phyloP scores from a whole-genome alignment of 1,140 invertebrate genomes.

The Leptopilina boulardi region DNA sequence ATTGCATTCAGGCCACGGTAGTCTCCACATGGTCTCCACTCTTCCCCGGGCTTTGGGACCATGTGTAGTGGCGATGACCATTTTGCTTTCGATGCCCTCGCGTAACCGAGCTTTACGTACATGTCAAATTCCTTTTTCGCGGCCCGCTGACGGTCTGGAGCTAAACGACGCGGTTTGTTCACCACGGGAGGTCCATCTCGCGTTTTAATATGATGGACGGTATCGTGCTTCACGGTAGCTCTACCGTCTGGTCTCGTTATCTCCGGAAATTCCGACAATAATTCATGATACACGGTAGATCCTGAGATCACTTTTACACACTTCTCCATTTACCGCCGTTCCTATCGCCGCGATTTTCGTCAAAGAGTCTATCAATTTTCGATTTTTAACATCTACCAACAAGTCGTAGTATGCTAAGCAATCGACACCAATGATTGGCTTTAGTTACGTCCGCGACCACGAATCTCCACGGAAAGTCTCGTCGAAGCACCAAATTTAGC shows the following conservation, averaged over 20 bases:
- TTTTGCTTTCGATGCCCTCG: no score
- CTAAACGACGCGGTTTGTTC: no score
- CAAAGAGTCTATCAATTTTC: conserved; percentile 57
- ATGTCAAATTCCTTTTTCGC: no score
- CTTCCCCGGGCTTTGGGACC: no score
- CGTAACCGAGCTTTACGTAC: no score
- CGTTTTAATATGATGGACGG: conserved; percentile 50
- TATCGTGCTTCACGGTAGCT: conserved; percentile 1
- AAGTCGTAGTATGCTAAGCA: conserved; percentile 61
- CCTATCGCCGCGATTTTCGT: conserved; percentile 42
- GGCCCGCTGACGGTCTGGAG: no score
- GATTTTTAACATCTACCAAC: conserved; percentile 60
- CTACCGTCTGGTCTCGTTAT: conserved; percentile 37
- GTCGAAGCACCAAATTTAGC: conserved; percentile 62
- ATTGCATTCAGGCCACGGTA: no score
- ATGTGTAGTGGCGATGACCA: no score
- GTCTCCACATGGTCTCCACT: no score
- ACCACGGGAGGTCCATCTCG: no score
- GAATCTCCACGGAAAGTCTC: conserved; percentile 65
- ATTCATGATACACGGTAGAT: not conserved
- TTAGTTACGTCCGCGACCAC: conserved; percentile 64
- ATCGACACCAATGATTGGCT: conserved; percentile 48
- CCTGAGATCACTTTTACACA: no score
- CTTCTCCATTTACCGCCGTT: not conserved
- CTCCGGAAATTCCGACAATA: conserved; percentile 33